Evolutionary conservation across 2,888 invertebrate species (phyloP), one percentile per base, ranked within the genome.

Genomic region (Hartigia nigra): DNA sequence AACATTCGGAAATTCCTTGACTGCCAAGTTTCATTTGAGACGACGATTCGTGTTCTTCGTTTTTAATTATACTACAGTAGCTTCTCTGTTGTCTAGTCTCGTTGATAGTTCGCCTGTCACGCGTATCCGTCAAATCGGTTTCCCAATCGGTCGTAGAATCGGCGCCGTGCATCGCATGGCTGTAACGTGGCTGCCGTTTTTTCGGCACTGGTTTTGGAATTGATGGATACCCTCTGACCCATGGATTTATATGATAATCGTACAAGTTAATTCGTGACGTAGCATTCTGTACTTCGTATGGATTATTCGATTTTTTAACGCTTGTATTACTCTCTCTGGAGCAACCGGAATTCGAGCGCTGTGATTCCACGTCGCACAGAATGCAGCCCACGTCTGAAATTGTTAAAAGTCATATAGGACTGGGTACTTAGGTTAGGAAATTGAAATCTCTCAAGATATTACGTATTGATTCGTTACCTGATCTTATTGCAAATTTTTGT

Each of bases 401-500:
- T 23, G 9, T 14, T 23, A 2, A 55, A 35, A 9, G 23, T 23
- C 55, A 23, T 23, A 23, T 9, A 9, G 23, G 23, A 55, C 55
- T 9, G 55, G 55, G 0, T 23, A 23, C 9, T 55, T 5, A 23
- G 55, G 55, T 55, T 55, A 23, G 55, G 9, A 23, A 55, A 55
- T 23, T 55, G 9, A 0, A 23, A 23, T 9, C 39, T 23, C 9
- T 55, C 9, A 35, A 35, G 1, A 35, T 9, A 2, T 55, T 9
- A 23, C 23, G 2, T 23, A 9, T 5, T 23, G 1, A 9, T 55
- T 55, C 23, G 9, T 55, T 55, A 90, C 90, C 89, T 84, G 89
- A 85, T 81, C 84, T 85, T 76, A 88, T 82, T 2, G 86, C 83
- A 74, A 87, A 86, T 75, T 86, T 82, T 76, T 85, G 85, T 36